A percentile compares a stretch with the other conserved stretches of the same genome.
Conservation (phyloP, 2,888 invertebrate genomes). For the Amphipyra berbera region DNA sequence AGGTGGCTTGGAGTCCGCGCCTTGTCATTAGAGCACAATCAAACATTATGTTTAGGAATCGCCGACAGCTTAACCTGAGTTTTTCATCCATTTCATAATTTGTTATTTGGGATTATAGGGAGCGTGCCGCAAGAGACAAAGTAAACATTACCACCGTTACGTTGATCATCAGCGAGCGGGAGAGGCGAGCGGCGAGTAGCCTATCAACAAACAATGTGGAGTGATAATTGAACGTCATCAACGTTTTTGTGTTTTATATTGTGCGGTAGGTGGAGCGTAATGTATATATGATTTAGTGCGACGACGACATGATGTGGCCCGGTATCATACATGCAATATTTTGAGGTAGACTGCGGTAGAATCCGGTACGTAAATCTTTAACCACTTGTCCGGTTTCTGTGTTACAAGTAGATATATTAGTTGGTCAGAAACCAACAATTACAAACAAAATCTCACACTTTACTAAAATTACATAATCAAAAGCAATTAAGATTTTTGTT, state of each 20-base stretch:
- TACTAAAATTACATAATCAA: constrained; percentile 41
- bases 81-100: constrained; percentile 89
- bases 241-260: constrained; percentile 62
- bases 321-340: constrained; percentile 13
- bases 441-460: constrained; percentile 30
- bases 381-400: constrained; percentile 3
- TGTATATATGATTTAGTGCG: constrained; percentile 60
- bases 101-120: constrained; percentile 88
- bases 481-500: constrained; percentile 36
- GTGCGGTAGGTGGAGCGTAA: constrained; percentile 65
- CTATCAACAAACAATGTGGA: constrained; percentile 68
- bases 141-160: constrained; percentile 82
- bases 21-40: constrained; percentile 89
- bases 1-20: constrained; percentile 85
- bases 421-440: constrained; percentile 26
- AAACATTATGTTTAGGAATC: constrained; percentile 89
- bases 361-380: not conserved
- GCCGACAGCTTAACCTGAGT: constrained; percentile 88
- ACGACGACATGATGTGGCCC: constrained; percentile 14
- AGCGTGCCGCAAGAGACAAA: constrained; percentile 86
- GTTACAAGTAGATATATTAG: not conserved
- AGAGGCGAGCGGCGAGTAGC: constrained; percentile 45
- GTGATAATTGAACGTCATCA: constrained; percentile 74
- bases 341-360: constrained; percentile 9
- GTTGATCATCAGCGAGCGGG: constrained; percentile 44